Evolutionary conservation across 2,113 vertebrate genomes (phyloP), one percentile per base, ranked within the genome.

Genomic region (Antigone vipio): DNA sequence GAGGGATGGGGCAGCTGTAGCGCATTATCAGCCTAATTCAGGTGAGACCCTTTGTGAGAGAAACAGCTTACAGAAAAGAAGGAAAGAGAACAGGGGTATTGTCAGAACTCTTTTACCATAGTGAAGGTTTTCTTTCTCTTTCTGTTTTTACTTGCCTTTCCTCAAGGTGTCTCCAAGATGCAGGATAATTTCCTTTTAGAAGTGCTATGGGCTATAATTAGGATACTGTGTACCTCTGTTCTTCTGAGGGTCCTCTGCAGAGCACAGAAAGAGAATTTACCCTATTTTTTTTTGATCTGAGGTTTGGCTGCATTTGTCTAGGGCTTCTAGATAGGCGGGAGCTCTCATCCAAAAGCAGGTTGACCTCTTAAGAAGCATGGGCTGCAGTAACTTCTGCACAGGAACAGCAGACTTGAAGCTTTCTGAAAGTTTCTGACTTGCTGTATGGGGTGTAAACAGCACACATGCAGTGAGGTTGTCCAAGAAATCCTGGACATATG

Each of bases 401-500:
- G 47, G 72, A 91, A 6, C 45, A 71, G 49, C 55, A 84, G 44
- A 29, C 29, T 50, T 40, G 40, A 62, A 72, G 30, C 40, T 66
- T 64, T 78, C 58, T 34, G 69, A 49, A 73, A 44, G 26, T 22
- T 62, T 62, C 77, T 74, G 92, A 85, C 40, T 71, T 67, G 44
- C 52, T 83, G 34, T 5, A 17, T 2, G 15, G 23, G 15, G 40
- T 85, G 59, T 68, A 87, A 81, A 58, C 24, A 68, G 35, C 49
- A 62, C 38, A 69, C 12, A 15, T 29, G 53, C 47, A 68, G 66
- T 22, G 71, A 83, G 78, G 20, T 26, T 79, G 74, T 88, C 85
- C 78, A 88, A 94, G 92, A 85, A 93, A 92, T 60, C 67, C 94
- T 69, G 82, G 83, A 68, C 45, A 64, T 74, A 60, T 35, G 59